These are phyloP conservation scores for Catocala nupta DNA, from an alignment of 2,888 invertebrate genomes.

Conservation along the genomic window DNA sequence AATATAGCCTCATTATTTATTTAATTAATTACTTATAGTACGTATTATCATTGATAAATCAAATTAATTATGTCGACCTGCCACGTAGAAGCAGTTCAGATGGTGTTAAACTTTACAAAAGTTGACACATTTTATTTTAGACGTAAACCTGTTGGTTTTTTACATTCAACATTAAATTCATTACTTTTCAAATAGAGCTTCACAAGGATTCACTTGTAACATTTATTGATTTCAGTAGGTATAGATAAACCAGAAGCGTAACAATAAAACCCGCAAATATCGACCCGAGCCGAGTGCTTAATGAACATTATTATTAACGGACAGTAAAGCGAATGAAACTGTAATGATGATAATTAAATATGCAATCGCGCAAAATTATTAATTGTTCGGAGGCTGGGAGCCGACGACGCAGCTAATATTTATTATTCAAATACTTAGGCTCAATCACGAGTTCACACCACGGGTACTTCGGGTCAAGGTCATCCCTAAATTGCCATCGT, in stretches of 20 bases:
- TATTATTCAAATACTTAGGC: conserved; percentile 64
- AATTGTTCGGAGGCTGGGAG: conserved; percentile 50
- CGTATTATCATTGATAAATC: conserved; percentile 30
- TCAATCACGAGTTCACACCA: conserved; percentile 49
- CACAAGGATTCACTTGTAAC: too few species aligned
- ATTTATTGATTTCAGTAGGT: too few species aligned
- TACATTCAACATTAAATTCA: too few species aligned
- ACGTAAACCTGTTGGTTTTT: too few species aligned
- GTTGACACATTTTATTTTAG: too few species aligned
- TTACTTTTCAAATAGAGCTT: too few species aligned
- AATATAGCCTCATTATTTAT: too few species aligned
- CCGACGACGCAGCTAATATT: conserved; percentile 53
- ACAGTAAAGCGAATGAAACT: conserved; percentile 39
- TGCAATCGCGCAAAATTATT: conserved; percentile 55
- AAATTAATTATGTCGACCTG: conserved; percentile 22
- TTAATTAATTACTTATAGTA: too few species aligned
- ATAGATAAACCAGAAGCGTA: too few species aligned
- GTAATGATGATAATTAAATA: conserved; percentile 47
- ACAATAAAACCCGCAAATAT: not conserved
- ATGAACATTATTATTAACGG: conserved; percentile 36
- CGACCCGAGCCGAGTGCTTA: conserved; percentile 12
- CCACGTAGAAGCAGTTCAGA: conserved; percentile 31
- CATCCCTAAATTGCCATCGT: conserved; percentile 31
- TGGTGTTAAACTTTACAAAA: conserved; percentile 5
- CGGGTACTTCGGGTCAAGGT: conserved; percentile 46